These are phyloP conservation scores for Meteorus colon DNA, from an alignment of 2,888 invertebrate genomes.

Conservation along the genomic window DNA sequence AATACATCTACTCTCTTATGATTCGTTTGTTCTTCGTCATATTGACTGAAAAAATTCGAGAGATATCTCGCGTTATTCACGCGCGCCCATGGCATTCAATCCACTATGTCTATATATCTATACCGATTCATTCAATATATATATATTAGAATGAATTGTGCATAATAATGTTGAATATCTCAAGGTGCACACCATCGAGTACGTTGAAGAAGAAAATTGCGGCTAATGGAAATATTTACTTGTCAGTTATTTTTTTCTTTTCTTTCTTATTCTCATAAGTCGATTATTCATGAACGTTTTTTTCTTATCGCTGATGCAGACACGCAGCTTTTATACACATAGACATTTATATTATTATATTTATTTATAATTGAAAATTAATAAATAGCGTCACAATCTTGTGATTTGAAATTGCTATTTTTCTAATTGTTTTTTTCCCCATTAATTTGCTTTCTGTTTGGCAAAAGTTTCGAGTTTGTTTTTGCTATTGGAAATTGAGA, in stretches of 20 bases:
- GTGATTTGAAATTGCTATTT: neutral
- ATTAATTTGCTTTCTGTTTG: neutral
- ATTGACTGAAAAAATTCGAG: neutral
- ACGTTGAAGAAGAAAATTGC: neutral
- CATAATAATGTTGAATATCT: slow-evolving; percentile 14
- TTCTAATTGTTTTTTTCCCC: neutral
- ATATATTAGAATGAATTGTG: slow-evolving; percentile 13
- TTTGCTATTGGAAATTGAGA: neutral
- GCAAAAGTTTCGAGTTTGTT: neutral
- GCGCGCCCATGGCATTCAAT: neutral
- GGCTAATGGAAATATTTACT: slow-evolving; percentile 41
- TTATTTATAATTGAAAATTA: neutral
- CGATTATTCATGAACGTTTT: neutral
- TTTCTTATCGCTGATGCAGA: slow-evolving; percentile 20
- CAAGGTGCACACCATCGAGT: neutral
- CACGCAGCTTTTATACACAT: neutral
- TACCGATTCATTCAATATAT: neutral
- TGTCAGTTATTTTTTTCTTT: slow-evolving; percentile 20
- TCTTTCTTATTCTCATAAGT: neutral
- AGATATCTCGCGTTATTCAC: neutral
- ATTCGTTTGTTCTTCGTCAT: slow-evolving; percentile 16
- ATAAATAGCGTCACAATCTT: neutral
- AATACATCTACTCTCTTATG: neutral
- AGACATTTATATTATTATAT: slow-evolving; percentile 7
- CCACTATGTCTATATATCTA: neutral